A percentile compares a stretch with the other conserved stretches of the same genome.
phyloP scores from a whole-genome alignment of 2,888 invertebrate genomes.

The Petrolisthes cinctipes region DNA sequence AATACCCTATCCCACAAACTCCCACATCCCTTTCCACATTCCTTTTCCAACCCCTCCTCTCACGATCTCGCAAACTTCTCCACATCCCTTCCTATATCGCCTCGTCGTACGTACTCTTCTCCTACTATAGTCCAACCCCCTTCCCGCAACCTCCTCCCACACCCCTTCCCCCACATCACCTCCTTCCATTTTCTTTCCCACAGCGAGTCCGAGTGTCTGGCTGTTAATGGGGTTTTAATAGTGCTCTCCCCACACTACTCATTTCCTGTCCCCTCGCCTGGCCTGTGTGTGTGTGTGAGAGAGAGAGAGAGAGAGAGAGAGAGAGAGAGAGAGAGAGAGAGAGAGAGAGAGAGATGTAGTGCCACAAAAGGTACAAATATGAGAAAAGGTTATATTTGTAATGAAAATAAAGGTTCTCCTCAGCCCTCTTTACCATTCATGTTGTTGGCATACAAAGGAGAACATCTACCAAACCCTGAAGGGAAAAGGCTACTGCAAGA shows the following conservation, averaged over 20 bases:
- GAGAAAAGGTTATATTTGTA: no score
- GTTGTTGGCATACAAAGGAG: no score
- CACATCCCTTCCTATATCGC: neutral
- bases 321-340: neutral
- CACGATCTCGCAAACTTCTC: neutral
- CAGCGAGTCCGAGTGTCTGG: constrained; percentile 1
- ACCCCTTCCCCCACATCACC: neutral
- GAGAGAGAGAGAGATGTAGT: neutral
- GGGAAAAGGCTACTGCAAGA: no score
- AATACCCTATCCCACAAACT: neutral
- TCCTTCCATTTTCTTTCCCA: neutral
- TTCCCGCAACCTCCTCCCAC: neutral
- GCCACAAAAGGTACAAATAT: no score
- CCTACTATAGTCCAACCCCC: neutral
- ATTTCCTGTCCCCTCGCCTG: constrained; percentile 14
- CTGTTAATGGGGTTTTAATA: constrained; percentile 43
- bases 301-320: no score
- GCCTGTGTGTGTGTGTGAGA: no score
- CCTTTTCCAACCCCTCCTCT: no score
- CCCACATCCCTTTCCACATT: neutral
- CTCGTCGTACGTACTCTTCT: neutral
- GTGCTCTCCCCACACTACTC: constrained; percentile 17
- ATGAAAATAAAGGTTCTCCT: no score
- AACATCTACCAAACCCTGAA: no score
- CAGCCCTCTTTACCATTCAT: no score